Evolutionary conservation across 2,797 vertebrate genomes (phyloP).

Genomic region (Dicrostonyx torquatus): DNA sequence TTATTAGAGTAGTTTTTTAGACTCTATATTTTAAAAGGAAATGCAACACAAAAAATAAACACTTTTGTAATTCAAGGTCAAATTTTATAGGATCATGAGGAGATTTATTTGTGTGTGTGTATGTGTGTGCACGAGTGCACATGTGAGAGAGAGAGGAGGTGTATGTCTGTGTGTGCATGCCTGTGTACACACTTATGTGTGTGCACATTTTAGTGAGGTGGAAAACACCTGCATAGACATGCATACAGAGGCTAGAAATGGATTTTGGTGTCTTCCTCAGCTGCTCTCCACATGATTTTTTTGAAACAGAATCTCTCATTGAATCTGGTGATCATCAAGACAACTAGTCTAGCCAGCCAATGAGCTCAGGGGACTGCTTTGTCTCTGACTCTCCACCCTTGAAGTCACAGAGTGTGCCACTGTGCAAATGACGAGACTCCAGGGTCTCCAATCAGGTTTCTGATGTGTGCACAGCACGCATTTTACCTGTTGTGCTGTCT

Average conservation of each 20-base stretch:
- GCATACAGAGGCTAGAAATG: neutral
- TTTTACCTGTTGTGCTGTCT: neutral
- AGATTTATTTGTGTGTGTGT: neutral
- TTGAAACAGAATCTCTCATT: neutral
- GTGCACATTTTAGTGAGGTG: neutral
- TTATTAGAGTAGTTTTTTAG: slow-evolving; percentile 34
- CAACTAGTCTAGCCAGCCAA: neutral
- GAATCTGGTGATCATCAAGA: too few relatives aligned
- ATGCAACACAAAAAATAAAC: slow-evolving; percentile 3
- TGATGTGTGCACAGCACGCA: neutral
- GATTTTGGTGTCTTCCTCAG: neutral
- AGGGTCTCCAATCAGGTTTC: neutral
- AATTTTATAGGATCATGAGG: neutral
- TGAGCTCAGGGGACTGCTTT: neutral
- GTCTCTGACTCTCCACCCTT: neutral
- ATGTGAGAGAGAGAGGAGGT: neutral
- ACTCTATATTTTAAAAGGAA: slow-evolving; percentile 2
- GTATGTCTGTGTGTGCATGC: neutral
- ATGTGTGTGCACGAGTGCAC: neutral
- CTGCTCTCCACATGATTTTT: neutral
- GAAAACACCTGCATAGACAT: neutral
- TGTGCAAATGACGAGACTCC: neutral
- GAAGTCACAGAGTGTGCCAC: too few relatives aligned
- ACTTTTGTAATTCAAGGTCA: slow-evolving; percentile 49
- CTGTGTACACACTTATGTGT: neutral